A percentile compares a stretch with the other conserved stretches of the same genome.
Evolutionary conservation across 2,888 invertebrate species (phyloP).

Genomic region (Melinaea marsaeus): DNA sequence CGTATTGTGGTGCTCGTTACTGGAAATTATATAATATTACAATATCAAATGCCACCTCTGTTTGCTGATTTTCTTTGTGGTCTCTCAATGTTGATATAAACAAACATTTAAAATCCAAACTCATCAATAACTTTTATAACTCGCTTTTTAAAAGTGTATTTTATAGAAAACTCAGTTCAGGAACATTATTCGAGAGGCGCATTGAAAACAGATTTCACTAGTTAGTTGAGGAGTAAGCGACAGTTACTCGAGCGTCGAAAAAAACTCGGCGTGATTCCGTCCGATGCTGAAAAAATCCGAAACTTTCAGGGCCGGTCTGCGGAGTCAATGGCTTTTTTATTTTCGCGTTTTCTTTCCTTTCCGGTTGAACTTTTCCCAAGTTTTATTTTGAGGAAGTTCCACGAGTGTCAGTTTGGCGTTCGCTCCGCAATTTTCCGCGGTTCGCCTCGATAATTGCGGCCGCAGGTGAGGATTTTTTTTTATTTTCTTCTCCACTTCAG

Average conservation of each 20-base stretch:
- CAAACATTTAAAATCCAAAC: conserved; percentile 6
- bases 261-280: conserved; percentile 55
- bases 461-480: conserved; percentile 66
- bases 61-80: not conserved
- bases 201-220: conserved; percentile 39
- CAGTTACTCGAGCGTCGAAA: conserved; percentile 60
- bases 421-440: conserved; percentile 72
- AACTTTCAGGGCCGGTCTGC: conserved; percentile 66
- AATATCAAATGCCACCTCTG: not conserved
- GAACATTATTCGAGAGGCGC: conserved; percentile 20
- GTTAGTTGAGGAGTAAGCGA: conserved; percentile 63
- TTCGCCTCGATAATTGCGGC: conserved; percentile 73
- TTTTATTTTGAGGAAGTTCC: conserved; percentile 74
- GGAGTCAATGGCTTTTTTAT: conserved; percentile 77
- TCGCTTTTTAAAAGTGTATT: conserved; percentile 18
- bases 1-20: not conserved
- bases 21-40: not conserved
- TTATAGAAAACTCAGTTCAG: conserved; percentile 18
- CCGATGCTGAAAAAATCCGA: conserved; percentile 66
- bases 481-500: conserved; percentile 35
- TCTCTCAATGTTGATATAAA: not conserved
- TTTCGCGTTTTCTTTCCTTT: conserved; percentile 72
- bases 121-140: conserved; percentile 4
- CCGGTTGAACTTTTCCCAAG: conserved; percentile 72
- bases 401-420: conserved; percentile 75